These are phyloP conservation scores for Carduelis carduelis DNA, from an alignment of 2,797 vertebrate genomes.

Conservation along the genomic window DNA sequence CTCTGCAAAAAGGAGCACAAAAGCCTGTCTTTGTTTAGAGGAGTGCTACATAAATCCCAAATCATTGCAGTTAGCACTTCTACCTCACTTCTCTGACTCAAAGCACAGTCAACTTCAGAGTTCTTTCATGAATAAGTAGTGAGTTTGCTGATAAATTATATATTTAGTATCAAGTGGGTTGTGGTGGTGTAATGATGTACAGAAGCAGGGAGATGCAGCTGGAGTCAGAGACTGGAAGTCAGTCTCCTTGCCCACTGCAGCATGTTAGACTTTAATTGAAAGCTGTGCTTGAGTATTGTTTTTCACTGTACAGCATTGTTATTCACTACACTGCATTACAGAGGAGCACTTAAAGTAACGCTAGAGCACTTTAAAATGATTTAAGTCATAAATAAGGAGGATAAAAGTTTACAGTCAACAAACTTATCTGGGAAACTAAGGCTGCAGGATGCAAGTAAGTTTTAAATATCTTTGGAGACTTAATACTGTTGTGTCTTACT, in stretches of 20 bases:
- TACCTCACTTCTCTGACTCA: constrained; percentile 34
- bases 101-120: constrained; percentile 39
- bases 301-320: constrained; percentile 55
- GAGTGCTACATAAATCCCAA: not conserved
- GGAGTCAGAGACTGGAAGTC: constrained; percentile 47
- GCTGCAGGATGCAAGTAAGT: constrained; percentile 24
- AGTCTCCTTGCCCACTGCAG: constrained; percentile 46
- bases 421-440: constrained; percentile 37
- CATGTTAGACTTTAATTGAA: constrained; percentile 57
- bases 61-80: not conserved
- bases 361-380: constrained; percentile 51
- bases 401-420: constrained; percentile 61
- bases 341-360: constrained; percentile 60
- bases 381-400: constrained; percentile 59
- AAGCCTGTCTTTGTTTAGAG: constrained; percentile 5
- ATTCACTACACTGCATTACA: constrained; percentile 46
- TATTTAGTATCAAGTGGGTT: constrained; percentile 54
- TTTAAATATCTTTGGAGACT: constrained; percentile 34
- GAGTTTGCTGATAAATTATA: constrained; percentile 46
- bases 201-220: constrained; percentile 33
- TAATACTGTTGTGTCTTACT: constrained; percentile 18
- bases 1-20: not conserved
- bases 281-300: constrained; percentile 60
- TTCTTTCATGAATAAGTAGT: constrained; percentile 60
- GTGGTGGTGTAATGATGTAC: constrained; percentile 40